A percentile compares a stretch with the other conserved stretches of the same genome.
Evolutionary conservation across 2,113 vertebrate species (phyloP).

Genomic region (Typhlomys cinereus): DNA sequence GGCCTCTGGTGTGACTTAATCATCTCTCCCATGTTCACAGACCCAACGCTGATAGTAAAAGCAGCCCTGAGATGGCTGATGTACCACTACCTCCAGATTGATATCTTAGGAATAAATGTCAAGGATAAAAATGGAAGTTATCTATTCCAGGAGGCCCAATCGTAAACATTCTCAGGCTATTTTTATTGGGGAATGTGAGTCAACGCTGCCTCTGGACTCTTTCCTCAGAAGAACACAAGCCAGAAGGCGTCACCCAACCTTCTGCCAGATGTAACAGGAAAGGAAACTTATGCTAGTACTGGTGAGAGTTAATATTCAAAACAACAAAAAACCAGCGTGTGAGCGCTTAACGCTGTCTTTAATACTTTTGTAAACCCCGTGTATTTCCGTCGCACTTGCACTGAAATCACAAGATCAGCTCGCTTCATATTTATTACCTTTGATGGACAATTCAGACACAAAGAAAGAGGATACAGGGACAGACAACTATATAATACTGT

Average conservation of each 20-base stretch:
- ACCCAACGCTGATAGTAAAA: constrained; percentile 25
- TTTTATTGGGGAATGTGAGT: constrained; percentile 24
- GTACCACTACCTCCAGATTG: not conserved
- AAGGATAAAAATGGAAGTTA: constrained; percentile 53
- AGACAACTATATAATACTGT: not conserved
- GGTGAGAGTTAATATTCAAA: not conserved
- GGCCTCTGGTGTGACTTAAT: constrained; percentile 5
- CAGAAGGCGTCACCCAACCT: not conserved
- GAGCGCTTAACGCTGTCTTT: not conserved
- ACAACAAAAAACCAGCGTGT: not conserved
- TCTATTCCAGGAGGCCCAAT: constrained; percentile 33
- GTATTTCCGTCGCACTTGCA: not conserved
- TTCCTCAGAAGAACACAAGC: constrained; percentile 6
- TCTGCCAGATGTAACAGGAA: not conserved
- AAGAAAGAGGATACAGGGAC: not conserved
- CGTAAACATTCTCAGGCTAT: constrained; percentile 42
- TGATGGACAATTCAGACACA: not conserved
- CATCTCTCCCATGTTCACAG: not conserved
- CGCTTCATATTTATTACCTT: not conserved
- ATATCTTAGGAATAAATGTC: constrained; percentile 46
- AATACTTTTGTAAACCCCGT: not conserved
- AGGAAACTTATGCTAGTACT: not conserved
- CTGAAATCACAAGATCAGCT: not conserved
- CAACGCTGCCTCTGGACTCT: not conserved
- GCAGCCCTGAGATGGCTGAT: not conserved